Percentiles rank a stretch among this genome's conserved stretches.
Conservation (phyloP, 64 coral and sea anemone species). For the Actinia tenebrosa region DNA sequence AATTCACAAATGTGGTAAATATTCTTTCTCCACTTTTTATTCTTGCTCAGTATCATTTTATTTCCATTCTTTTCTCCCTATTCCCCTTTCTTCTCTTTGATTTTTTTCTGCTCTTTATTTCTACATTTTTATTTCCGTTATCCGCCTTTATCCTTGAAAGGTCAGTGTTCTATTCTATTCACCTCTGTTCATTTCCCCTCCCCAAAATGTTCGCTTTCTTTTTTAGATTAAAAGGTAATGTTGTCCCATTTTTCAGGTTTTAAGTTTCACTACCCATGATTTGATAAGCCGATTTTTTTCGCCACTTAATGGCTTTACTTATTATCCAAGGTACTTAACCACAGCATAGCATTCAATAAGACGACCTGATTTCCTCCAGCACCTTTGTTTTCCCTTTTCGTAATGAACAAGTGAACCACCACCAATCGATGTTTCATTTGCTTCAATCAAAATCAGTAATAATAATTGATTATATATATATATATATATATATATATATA, state of each 20-base stretch:
- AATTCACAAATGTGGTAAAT: too few relatives aligned
- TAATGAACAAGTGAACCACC: not conserved
- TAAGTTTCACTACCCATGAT: not conserved
- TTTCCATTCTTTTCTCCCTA: too few relatives aligned
- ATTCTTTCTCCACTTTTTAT: too few relatives aligned
- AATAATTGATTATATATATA: not conserved
- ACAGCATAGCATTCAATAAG: not conserved
- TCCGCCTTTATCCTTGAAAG: not conserved
- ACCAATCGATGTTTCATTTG: not conserved
- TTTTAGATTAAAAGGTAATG: not conserved
- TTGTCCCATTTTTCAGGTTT: not conserved
- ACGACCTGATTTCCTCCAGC: not conserved
- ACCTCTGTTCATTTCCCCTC: not conserved
- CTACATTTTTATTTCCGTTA: not conserved
- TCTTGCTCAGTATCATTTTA: too few relatives aligned
- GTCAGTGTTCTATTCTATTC: not conserved
- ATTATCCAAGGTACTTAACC: not conserved
- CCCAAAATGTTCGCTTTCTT: not conserved
- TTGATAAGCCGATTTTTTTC: not conserved
- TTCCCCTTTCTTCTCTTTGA: not conserved
- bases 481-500: not conserved
- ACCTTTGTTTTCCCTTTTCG: not conserved
- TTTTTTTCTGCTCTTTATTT: not conserved
- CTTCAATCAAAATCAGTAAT: not conserved
- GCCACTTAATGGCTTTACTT: not conserved